These are phyloP conservation scores for Bombus huntii DNA, from an alignment of 1,140 invertebrate genomes.

Conservation along the genomic window DNA sequence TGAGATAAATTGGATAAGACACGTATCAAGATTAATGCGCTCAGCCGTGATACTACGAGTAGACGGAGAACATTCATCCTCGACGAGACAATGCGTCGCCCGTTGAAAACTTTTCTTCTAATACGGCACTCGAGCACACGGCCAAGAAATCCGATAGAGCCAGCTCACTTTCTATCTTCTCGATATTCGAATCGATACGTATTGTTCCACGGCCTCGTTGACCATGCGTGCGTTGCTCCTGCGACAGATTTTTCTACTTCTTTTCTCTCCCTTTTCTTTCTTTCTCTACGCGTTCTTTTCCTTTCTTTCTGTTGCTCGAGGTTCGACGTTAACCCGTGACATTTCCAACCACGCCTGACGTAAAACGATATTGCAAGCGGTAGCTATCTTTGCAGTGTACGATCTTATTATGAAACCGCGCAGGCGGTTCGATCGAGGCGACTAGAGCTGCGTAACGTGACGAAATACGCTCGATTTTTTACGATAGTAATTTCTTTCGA, in stretches of 20 bases:
- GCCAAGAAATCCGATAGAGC: background rate
- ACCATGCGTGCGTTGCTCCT: background rate
- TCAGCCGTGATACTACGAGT: constrained; percentile 16
- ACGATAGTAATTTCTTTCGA: too few relatives aligned
- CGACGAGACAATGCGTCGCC: constrained; percentile 19
- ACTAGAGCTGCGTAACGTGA: too few relatives aligned
- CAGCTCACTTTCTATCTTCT: constrained; percentile 10
- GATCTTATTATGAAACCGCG: too few relatives aligned
- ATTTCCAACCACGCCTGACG: too few relatives aligned
- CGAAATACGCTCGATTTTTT: too few relatives aligned
- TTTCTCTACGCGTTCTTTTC: background rate
- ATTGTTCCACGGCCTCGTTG: background rate
- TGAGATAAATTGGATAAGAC: constrained; percentile 64
- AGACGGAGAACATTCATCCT: constrained; percentile 6
- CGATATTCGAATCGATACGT: constrained; percentile 7
- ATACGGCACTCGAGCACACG: background rate
- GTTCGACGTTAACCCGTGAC: too few relatives aligned
- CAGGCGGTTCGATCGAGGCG: too few relatives aligned
- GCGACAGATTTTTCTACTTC: too few relatives aligned
- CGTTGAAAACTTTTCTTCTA: background rate
- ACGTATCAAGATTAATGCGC: constrained; percentile 67
- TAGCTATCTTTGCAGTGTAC: too few relatives aligned
- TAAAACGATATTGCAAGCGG: too few relatives aligned
- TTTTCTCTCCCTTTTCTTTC: background rate
- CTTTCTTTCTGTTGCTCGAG: too few relatives aligned